Evolutionary conservation across 2,888 invertebrate species (phyloP).

Genomic region (Leucophora obtusa): DNA sequence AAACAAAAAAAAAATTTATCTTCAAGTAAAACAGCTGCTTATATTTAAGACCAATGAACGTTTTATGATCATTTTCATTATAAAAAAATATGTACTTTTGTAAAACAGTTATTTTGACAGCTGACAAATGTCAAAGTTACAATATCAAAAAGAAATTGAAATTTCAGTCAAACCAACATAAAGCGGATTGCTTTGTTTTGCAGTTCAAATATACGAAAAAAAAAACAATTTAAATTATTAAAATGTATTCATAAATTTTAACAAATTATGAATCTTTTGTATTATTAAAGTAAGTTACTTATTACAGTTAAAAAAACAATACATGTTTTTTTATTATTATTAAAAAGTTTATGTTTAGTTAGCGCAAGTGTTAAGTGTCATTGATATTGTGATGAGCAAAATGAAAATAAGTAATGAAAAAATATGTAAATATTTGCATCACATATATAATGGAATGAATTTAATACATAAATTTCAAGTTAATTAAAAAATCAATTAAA

Average conservation of each 20-base stretch:
- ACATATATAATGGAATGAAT: too few relatives aligned
- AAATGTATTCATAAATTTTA: background rate
- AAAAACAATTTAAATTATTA: background rate
- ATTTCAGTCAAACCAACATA: background rate
- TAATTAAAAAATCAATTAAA: too few relatives aligned
- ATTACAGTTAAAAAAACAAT: background rate
- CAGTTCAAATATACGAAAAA: background rate
- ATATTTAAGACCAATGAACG: constrained; percentile 9
- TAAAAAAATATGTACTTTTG: constrained; percentile 6
- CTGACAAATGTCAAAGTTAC: constrained; percentile 54
- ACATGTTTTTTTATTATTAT: background rate
- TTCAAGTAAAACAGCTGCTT: constrained; percentile 27
- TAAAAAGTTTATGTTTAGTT: constrained; percentile 27
- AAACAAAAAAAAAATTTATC: constrained; percentile 14
- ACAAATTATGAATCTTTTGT: background rate
- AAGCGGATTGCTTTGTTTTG: background rate
- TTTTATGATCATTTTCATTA: background rate
- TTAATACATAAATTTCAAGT: too few relatives aligned
- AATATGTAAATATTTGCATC: background rate
- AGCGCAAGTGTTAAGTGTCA: constrained; percentile 48
- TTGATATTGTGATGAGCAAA: constrained; percentile 20
- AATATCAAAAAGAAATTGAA: background rate
- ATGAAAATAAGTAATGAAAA: background rate
- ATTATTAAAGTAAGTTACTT: background rate
- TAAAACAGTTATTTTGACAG: constrained; percentile 58